A percentile compares a stretch with the other conserved stretches of the same genome.
These are phyloP conservation scores for Anguilla rostrata DNA, from an alignment of 2,113 vertebrate species.

Conservation along the genomic window DNA sequence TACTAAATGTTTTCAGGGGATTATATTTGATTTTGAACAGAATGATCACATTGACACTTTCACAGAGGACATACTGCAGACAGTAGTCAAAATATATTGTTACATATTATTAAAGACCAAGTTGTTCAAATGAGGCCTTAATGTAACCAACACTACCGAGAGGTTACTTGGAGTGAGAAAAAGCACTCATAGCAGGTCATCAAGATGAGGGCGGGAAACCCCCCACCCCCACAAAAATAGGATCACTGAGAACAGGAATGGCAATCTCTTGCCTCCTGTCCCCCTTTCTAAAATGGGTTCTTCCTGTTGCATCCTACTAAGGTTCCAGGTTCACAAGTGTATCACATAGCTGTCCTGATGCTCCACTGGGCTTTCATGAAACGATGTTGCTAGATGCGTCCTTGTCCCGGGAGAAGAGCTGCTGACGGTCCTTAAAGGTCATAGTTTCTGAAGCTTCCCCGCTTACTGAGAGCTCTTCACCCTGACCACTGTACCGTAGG, in stretches of 20 bases:
- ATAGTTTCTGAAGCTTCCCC: not conserved
- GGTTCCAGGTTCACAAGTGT: not conserved
- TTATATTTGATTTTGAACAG: not conserved
- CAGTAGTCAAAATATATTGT: not conserved
- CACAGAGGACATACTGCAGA: not conserved
- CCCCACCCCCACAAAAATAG: not conserved
- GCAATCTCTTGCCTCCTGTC: not conserved
- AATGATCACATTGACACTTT: not conserved
- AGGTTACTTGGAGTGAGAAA: not conserved
- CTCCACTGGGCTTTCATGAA: not conserved
- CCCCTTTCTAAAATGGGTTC: not conserved
- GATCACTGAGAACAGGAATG: not conserved
- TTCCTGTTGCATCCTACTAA: not conserved
- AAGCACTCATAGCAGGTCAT: not conserved
- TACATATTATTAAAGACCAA: too few relatives aligned
- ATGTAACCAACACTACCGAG: not conserved
- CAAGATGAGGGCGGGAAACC: not conserved
- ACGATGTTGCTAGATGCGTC: not conserved
- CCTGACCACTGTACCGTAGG: not conserved
- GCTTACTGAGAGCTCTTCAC: not conserved
- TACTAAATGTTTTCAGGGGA: not conserved
- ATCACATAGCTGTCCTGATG: not conserved
- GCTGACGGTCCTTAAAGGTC: not conserved
- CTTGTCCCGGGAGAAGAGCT: not conserved
- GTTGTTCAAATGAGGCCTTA: too few relatives aligned